phyloP scores from a whole-genome alignment of 2,888 invertebrate species.

The Eupithecia pulchellata region DNA sequence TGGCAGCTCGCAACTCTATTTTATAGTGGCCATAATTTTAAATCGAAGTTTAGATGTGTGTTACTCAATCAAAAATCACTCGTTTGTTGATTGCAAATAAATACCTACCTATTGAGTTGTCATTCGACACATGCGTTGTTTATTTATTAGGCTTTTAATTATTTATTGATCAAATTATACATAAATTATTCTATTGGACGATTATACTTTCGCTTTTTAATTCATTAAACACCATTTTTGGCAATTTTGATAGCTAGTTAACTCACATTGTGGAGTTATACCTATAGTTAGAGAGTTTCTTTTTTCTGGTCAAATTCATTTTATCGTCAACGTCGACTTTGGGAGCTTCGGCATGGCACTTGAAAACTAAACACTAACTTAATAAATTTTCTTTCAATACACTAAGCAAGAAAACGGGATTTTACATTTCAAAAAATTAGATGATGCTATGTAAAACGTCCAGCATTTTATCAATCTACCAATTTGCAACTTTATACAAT shows the following conservation, averaged over 20 bases:
- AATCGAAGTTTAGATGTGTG: background rate
- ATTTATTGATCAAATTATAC: background rate
- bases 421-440: too few relatives aligned
- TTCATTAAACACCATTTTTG: background rate
- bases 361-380: too few relatives aligned
- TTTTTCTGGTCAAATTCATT: background rate
- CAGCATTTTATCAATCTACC: background rate
- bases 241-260: background rate
- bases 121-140: background rate
- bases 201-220: background rate
- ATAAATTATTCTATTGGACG: background rate
- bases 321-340: background rate
- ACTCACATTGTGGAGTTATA: background rate
- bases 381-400: too few relatives aligned
- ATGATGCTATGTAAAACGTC: too few relatives aligned
- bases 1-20: background rate
- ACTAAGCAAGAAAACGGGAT: too few relatives aligned
- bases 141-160: background rate
- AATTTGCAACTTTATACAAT: background rate
- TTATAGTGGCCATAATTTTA: constrained; percentile 10
- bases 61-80: background rate
- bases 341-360: background rate
- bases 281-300: too few relatives aligned
- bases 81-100: background rate
- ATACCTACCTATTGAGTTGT: background rate